Percentiles rank a stretch among this genome's conserved stretches.
Conservation (phyloP, 2,113 vertebrate species). For the Crotalus horridus region DNA sequence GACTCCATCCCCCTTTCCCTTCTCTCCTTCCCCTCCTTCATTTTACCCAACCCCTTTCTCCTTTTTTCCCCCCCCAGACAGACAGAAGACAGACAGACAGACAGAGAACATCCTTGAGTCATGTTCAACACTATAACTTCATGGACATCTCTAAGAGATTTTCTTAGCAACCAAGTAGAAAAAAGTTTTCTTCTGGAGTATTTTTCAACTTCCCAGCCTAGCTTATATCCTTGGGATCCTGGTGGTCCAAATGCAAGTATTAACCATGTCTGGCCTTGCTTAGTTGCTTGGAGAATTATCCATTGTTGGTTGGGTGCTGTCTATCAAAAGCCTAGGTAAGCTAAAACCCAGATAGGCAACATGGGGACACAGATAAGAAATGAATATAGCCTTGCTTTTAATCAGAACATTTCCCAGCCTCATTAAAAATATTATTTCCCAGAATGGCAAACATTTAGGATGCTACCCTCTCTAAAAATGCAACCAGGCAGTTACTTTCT, state of each 20-base stretch:
- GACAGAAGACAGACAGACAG: background rate
- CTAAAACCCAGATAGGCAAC: background rate
- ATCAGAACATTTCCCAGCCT: conserved; percentile 17
- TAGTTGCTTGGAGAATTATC: background rate
- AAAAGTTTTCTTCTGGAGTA: background rate
- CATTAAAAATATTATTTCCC: background rate
- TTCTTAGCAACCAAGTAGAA: background rate
- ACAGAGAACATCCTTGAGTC: background rate
- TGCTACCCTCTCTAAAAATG: conserved; percentile 2
- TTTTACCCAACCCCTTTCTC: too few relatives aligned
- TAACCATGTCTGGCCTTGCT: background rate
- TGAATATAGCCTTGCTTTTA: conserved; percentile 1
- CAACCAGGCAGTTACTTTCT: conserved; percentile 27
- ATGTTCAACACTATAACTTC: background rate
- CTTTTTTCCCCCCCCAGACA: too few relatives aligned
- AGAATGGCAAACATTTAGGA: background rate
- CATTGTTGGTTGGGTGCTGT: background rate
- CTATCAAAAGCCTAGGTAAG: background rate
- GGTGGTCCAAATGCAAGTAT: background rate
- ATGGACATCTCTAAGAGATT: background rate
- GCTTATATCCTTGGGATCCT: background rate
- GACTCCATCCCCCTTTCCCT: too few relatives aligned
- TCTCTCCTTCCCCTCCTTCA: too few relatives aligned
- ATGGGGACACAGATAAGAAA: conserved; percentile 11
- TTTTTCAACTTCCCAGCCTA: background rate